Conservation (phyloP, 2,888 invertebrate species). For the Zaprionus bogoriensis region DNA sequence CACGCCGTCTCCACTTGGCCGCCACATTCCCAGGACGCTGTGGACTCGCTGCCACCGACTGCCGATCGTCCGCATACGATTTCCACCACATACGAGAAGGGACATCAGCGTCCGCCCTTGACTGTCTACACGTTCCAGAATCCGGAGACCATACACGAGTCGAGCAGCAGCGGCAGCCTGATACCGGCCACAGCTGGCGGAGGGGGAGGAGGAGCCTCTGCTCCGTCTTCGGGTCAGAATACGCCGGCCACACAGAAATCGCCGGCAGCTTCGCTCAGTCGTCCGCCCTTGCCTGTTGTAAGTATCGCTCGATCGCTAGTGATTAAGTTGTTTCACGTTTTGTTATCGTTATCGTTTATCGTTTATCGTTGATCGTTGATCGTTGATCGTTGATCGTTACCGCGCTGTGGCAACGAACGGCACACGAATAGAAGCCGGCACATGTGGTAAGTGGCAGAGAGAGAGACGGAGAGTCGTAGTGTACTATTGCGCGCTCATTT, state of each 20-base stretch:
- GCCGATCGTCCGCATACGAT: constrained; percentile 96
- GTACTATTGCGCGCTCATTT: constrained; percentile 62
- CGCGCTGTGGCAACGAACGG: constrained; percentile 43
- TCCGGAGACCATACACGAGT: constrained; percentile 85
- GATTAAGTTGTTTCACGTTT: constrained; percentile 50
- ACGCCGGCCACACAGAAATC: constrained; percentile 83
- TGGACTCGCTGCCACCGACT: constrained; percentile 83
- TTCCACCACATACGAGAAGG: constrained; percentile 94
- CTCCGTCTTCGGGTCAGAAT: constrained; percentile 69
- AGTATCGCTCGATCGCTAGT: constrained; percentile 73
- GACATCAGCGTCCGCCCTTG: constrained; percentile 92
- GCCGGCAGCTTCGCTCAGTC: constrained; percentile 84
- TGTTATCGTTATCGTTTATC: constrained; percentile 42
- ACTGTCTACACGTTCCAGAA: constrained; percentile 95
- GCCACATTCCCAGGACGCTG: constrained; percentile 83
- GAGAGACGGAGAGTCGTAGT: constrained; percentile 3
- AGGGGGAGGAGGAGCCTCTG: constrained; percentile 18
- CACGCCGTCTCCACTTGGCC: constrained; percentile 83
- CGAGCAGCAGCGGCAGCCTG: constrained; percentile 53
- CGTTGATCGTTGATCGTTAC: background rate
- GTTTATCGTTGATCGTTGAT: background rate
- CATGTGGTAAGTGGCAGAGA: constrained; percentile 78
- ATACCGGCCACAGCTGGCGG: constrained; percentile 25
- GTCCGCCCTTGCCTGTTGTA: constrained; percentile 90
- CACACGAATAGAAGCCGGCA: constrained; percentile 76